phyloP scores from a whole-genome alignment of 2,113 vertebrate genomes.

The Thryonomys swinderianus region DNA sequence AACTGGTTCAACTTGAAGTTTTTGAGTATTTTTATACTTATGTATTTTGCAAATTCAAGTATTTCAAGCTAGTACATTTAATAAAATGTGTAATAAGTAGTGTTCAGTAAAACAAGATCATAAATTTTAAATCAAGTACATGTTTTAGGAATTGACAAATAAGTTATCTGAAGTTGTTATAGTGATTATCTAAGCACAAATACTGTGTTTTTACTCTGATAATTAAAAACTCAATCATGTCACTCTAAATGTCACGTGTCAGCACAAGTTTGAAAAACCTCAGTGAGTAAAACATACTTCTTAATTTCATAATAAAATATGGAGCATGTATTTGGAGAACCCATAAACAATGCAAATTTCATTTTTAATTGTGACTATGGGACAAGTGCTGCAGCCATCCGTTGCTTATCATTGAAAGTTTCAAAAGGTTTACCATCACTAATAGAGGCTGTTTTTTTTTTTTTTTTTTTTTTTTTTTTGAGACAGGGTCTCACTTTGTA shows the following conservation, averaged over 20 bases:
- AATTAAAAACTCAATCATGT: neutral
- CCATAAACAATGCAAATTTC: neutral
- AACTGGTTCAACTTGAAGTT: neutral
- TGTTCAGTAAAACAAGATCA: neutral
- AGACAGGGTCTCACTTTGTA: too few relatives aligned
- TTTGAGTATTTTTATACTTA: neutral
- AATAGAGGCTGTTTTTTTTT: neutral
- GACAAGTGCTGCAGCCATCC: neutral
- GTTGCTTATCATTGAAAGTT: neutral
- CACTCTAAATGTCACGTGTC: neutral
- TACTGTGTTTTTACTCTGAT: neutral
- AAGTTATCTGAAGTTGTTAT: neutral
- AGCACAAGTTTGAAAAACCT: neutral
- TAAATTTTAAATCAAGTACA: neutral
- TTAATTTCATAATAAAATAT: neutral
- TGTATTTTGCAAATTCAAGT: neutral
- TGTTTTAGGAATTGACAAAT: neutral
- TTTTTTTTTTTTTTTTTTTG: too few relatives aligned
- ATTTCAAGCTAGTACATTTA: neutral
- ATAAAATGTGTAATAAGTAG: neutral
- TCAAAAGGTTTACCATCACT: neutral
- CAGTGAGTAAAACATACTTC: neutral
- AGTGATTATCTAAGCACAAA: neutral
- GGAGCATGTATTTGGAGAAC: neutral
- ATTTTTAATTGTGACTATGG: neutral